Base-by-base conservation (phyloP, 2,113 vertebrate species). In the Microcebus lehilahytsara region DNA sequence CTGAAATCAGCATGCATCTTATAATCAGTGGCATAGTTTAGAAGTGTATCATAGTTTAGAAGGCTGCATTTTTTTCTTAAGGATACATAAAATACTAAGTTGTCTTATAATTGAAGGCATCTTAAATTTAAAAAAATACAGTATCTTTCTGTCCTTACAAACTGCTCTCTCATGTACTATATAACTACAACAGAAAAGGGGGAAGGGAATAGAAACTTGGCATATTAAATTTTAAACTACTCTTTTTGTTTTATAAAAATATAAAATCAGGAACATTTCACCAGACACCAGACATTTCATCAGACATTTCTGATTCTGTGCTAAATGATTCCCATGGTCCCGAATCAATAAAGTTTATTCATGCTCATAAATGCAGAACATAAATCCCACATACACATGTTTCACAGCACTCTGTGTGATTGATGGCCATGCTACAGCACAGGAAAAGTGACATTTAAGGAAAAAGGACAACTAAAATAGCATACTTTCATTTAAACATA, bases 231-330 rank as follows among this genome's bases (percentile, higher is more conserved):
- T 96, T 92, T 83, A 85, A 96, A 75, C 19, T 71, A 80, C 27
- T 93, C 74, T 92, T 64, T 74, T 91, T 64, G 71, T 66, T 71
- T 92, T 81, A 91, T 46, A 89, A 93, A 96, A 93, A 53, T 27
- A 87, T 49, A 42, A 86, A 95, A 85, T 5, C 60, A 16, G 40
- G 32, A 94, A 72, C 58, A 91, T 79, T 85, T 85, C n/a, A 75
- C 12, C 80, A 95, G 64, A 58, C 13, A 93, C 46, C 46, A 46
- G 46, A 46, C 46, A 46, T 46, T 46, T 46, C 46, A 46, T 46
- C 46, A 46, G 46, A 46, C 32, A 89, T 95, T 74, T 79, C 83
- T 22, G 34, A 85, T 27, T 75, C 83, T 86, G 69, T 37, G 85
- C 79, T 88, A 93, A 85, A 85, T 88, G 85, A 95, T 60, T 64